These are phyloP conservation scores for Xylota sylvarum DNA, from an alignment of 2,888 invertebrate species.

Conservation along the genomic window DNA sequence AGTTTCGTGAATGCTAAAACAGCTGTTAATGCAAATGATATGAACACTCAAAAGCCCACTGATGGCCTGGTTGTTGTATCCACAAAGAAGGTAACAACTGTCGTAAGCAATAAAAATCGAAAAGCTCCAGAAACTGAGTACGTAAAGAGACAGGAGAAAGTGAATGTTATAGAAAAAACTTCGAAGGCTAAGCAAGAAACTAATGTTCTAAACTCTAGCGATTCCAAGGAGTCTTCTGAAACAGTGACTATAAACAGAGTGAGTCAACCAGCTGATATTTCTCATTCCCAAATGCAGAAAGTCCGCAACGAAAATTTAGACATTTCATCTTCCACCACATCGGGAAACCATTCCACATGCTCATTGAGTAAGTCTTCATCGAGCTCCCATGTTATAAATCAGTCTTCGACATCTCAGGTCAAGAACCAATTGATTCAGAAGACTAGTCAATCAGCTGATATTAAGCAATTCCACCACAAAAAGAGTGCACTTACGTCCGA, in stretches of 20 bases:
- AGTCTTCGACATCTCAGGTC: constrained; percentile 65
- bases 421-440: constrained; percentile 66
- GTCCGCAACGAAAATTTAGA: constrained; percentile 14
- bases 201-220: constrained; percentile 81
- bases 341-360: constrained; percentile 13
- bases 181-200: constrained; percentile 82
- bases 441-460: constrained; percentile 75
- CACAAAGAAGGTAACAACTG: constrained; percentile 85
- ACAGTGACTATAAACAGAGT: constrained; percentile 49
- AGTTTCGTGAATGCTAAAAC: constrained; percentile 86
- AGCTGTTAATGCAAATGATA: constrained; percentile 84
- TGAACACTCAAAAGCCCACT: constrained; percentile 82
- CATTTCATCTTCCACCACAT: constrained; percentile 17
- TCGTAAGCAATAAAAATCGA: constrained; percentile 81
- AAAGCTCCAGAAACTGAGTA: constrained; percentile 83
- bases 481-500: constrained; percentile 91
- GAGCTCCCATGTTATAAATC: constrained; percentile 40
- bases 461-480: constrained; percentile 87
- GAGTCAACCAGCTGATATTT: constrained; percentile 17
- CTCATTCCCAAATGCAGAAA: constrained; percentile 32
- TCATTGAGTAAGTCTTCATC: constrained; percentile 37
- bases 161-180: constrained; percentile 83
- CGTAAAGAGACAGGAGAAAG: constrained; percentile 81
- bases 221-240: constrained; percentile 57
- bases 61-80: constrained; percentile 87